Conservation (phyloP, 2,113 vertebrate genomes). For the Salvelinus alpinus region DNA sequence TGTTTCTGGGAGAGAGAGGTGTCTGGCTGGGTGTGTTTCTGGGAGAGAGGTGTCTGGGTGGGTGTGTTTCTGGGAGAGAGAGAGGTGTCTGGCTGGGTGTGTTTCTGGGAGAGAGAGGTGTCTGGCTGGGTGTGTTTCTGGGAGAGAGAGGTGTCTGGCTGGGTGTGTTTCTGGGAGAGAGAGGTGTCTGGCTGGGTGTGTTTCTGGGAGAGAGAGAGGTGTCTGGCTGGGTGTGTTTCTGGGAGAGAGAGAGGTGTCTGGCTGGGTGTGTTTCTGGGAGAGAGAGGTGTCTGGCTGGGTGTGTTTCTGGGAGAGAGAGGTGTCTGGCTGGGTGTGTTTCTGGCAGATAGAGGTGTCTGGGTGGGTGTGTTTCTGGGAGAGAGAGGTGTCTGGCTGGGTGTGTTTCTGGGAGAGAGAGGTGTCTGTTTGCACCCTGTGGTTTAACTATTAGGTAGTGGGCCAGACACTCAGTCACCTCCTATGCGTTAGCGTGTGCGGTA, state of each 20-base stretch:
- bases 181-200: too few species aligned
- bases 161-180: too few species aligned
- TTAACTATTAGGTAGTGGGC: neutral
- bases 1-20: neutral
- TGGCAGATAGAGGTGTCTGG: conserved; percentile 2
- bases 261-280: neutral
- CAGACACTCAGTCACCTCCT: neutral
- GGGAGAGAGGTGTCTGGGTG: neutral
- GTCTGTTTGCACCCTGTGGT: neutral
- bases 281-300: neutral
- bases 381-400: too few species aligned
- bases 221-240: neutral
- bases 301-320: neutral
- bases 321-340: neutral
- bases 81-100: neutral
- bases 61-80: neutral
- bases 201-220: too few species aligned
- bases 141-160: too few species aligned
- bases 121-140: conserved; percentile 10
- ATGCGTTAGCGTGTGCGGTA: too few species aligned
- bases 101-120: conserved; percentile 3
- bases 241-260: neutral
- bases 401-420: too few species aligned
- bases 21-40: neutral
- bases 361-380: conserved; percentile 6